A percentile compares a stretch with the other conserved stretches of the same genome.
Evolutionary conservation across 2,888 invertebrate species (phyloP).

Genomic region (Norana najaformis): DNA sequence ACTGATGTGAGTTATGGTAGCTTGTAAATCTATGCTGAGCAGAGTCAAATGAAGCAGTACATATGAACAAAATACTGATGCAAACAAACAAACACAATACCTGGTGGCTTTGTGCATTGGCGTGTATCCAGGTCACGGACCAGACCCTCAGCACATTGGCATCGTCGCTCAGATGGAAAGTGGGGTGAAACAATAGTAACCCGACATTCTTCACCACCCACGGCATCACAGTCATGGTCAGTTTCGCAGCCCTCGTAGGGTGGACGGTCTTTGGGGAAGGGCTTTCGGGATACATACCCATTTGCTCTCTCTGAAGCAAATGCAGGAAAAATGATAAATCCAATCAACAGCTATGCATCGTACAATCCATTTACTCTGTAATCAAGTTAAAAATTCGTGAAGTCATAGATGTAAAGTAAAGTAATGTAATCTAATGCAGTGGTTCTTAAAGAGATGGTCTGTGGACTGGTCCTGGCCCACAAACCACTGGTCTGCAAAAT

Average conservation of each 20-base stretch:
- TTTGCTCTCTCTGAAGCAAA: neutral
- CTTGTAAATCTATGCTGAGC: neutral
- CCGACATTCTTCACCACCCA: neutral
- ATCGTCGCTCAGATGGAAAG: slow-evolving; percentile 10
- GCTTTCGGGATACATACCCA: neutral
- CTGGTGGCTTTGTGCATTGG: neutral
- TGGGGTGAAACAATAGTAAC: neutral
- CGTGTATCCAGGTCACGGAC: neutral
- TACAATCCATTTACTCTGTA: neutral
- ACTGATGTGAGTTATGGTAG: neutral
- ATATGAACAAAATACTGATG: neutral
- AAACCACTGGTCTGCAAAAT: too few relatives aligned
- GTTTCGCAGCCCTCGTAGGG: neutral
- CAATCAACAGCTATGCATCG: neutral
- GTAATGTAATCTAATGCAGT: too few relatives aligned
- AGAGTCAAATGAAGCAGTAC: neutral
- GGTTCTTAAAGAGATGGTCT: too few relatives aligned
- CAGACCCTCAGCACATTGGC: neutral
- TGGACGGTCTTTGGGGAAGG: neutral
- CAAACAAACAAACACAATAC: neutral
- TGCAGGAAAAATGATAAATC: too few relatives aligned
- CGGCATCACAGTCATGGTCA: neutral
- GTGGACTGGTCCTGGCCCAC: too few relatives aligned
- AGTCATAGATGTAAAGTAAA: neutral
- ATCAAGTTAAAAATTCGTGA: neutral